Evolutionary conservation across 2,888 invertebrate genomes (phyloP).

Genomic region (Noctua comes): DNA sequence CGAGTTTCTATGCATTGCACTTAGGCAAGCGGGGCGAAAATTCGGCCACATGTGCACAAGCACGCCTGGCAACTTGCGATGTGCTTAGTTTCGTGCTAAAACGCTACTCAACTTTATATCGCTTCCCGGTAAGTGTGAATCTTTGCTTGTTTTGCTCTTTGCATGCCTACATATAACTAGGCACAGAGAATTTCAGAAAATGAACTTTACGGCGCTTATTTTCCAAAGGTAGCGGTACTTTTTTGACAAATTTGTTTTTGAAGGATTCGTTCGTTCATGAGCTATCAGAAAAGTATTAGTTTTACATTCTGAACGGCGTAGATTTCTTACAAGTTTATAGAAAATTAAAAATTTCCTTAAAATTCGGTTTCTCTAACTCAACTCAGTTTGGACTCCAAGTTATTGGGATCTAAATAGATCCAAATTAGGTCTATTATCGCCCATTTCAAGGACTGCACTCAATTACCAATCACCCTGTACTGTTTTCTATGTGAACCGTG

Average conservation of each 20-base stretch:
- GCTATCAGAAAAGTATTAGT: background rate
- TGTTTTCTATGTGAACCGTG: background rate
- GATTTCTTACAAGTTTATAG: background rate
- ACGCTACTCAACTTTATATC: slow-evolving; percentile 75
- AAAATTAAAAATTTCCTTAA: background rate
- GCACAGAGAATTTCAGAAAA: background rate
- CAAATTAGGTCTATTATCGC: background rate
- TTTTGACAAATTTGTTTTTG: background rate
- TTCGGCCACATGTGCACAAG: slow-evolving; percentile 78
- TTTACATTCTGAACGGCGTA: background rate
- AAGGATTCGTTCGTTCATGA: background rate
- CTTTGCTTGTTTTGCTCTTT: slow-evolving; percentile 52
- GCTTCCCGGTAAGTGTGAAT: slow-evolving; percentile 52
- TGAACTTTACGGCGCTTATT: background rate
- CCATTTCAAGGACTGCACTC: background rate
- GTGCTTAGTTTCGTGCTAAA: slow-evolving; percentile 79
- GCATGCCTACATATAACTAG: slow-evolving; percentile 7
- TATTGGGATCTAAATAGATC: background rate
- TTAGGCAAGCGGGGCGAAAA: slow-evolving; percentile 72
- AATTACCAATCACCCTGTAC: background rate
- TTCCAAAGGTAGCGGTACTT: background rate
- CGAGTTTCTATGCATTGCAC: slow-evolving; percentile 67
- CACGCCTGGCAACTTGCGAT: slow-evolving; percentile 79
- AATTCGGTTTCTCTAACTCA: no score
- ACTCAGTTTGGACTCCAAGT: background rate